Percentiles rank a stretch among this genome's conserved stretches.
These are phyloP conservation scores for Brachionus asplanchnoidis DNA, from an alignment of 1,140 invertebrate species.

Conservation along the genomic window DNA sequence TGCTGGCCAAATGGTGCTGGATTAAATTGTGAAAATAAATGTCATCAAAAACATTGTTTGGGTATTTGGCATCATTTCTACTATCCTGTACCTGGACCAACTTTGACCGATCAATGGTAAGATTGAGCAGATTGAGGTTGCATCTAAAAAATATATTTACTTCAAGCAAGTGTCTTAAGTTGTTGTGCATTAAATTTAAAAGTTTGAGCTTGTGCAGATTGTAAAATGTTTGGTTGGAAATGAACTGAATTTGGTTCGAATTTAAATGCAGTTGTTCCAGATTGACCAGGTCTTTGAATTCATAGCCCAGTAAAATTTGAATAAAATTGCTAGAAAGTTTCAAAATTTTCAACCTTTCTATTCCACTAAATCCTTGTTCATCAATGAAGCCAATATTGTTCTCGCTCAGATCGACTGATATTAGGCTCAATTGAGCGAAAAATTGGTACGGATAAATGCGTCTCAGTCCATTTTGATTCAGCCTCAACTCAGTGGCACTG, in stretches of 20 bases:
- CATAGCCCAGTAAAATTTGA: neutral
- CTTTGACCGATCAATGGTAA: neutral
- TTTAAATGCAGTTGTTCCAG: slow-evolving; percentile 11
- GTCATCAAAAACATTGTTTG: neutral
- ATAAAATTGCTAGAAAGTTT: neutral
- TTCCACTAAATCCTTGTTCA: neutral
- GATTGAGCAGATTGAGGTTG: neutral
- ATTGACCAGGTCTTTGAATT: neutral
- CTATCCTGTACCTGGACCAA: neutral
- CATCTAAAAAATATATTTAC: neutral
- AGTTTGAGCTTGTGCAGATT: neutral
- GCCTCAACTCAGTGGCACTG: neutral
- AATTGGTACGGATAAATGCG: slow-evolving; percentile 11
- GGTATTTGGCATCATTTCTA: neutral
- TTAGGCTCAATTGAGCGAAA: neutral
- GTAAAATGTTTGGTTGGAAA: neutral
- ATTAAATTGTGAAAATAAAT: slow-evolving; percentile 5
- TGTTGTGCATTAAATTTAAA: neutral
- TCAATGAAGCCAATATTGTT: slow-evolving; percentile 5
- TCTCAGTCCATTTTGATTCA: neutral
- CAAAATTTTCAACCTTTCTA: neutral
- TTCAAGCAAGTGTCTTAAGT: neutral
- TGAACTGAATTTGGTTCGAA: neutral
- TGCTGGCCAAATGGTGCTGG: neutral
- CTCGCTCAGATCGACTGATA: neutral